Base-by-base conservation (phyloP, 2,113 vertebrate genomes). In the Aphyosemion australe region DNA sequence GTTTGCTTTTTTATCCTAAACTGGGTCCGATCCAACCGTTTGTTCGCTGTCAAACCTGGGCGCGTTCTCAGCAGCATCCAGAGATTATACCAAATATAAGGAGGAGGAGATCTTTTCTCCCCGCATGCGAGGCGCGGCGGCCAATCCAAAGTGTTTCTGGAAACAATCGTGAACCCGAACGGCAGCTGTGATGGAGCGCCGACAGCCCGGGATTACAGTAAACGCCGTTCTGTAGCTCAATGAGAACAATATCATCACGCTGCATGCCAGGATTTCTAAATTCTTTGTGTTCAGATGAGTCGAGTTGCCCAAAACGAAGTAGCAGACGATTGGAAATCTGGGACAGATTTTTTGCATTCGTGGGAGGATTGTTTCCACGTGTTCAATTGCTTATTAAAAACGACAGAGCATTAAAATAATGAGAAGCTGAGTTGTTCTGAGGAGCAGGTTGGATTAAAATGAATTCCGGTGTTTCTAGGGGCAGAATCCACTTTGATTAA, bases 31-130 rank as follows among this genome's bases (percentile, higher is more conserved):
- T 85, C 79, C 80, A 79, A 56, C 69, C 68, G 76, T 80, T 74
- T 72, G 43, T 78, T 76, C 60, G 53, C 84, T 61, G 64, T 75
- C 61, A 58, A 85, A 85, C 83, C 80, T 78, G 83, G 79, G 80
- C 85, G 78, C 76, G 61, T 79, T 83, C 84, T 79, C 83, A 73
- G 86, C 75, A 79, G 81, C 79, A 65, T 84, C 64, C 65, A 61
- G 69, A 87, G 87, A 88, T 88, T 82, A 87, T 85, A 91, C 89
- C 88, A 90, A 90, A 91, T 87, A 84, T 82, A 80, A 80, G 82
- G 72, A 87, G 72, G 68, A 64, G 59, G 59, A 51, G 74, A 76
- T 83, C 63, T 74, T 80, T 71, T 59, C 52, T 67, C 76, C 73
- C 72, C 72, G 21, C 49, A 66, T 31, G 77, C 64, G 52, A 75